Base-by-base conservation (phyloP, 2,888 invertebrate species). In the Amiota mariae region DNA sequence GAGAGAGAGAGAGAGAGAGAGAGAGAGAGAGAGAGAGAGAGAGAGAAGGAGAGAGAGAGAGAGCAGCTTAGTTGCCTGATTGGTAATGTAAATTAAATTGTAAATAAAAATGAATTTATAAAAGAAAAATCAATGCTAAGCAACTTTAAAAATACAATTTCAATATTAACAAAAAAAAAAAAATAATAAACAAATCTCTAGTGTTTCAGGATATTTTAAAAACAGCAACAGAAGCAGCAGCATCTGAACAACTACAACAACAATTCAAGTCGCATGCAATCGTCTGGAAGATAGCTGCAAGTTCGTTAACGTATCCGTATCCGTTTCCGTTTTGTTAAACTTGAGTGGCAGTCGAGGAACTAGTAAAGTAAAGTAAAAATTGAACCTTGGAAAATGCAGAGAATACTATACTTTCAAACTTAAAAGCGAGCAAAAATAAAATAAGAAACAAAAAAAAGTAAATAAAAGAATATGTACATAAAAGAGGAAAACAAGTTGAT, bases 311-410 rank as follows among this genome's bases (percentile, higher is more conserved):
- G 80, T 78, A 79, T 79, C 66, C 66, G 66, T 67, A 67, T 67
- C 77, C 79, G 78, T 78, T 80, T 77, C 77, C 78, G 75, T 79
- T 80, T 80, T 75, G 76, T 77, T 76, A 78, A 81, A 80, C 78
- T 81, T 77, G 72, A 63, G 73, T 70, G 56, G 54, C 72, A 76
- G 73, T 63, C 64, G 56, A 18, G 15, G 13, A 54, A 51, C 18
- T 24, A 36, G 36, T 36, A 20, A 20, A 68, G 13, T n/a, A 59
- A 46, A 48, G 15, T 51, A 48, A 36, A 8, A 49, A 46, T 59
- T 47, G 47, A 46, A 15, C 11, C 20, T 61, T 36, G 11, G 11
- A 51, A 70, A 70, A 67, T n/a, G 64, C 11, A 54, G 8, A n/a
- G 12, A 54, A 13, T 54, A 15, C n/a, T 13, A 6, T 36, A 36